A percentile compares a stretch with the other conserved stretches of the same genome.
These are phyloP conservation scores for Nomada hirtipes DNA, from an alignment of 2,888 invertebrate genomes.

Conservation along the genomic window DNA sequence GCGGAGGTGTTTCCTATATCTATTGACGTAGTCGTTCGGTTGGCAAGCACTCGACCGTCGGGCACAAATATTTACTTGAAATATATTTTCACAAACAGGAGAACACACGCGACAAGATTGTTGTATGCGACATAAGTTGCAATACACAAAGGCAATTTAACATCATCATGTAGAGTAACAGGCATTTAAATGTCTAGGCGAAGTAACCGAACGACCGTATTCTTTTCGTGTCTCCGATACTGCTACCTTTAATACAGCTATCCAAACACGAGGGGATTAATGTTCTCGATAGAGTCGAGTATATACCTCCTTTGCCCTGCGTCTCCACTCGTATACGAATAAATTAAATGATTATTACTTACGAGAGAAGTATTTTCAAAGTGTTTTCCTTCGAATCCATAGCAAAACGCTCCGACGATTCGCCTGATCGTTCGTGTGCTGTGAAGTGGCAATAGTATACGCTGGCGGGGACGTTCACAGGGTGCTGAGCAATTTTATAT, in stretches of 20 bases:
- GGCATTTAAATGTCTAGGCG: background rate
- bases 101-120: background rate
- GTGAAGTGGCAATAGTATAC: slow-evolving; percentile 37
- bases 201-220: slow-evolving; percentile 38
- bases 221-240: slow-evolving; percentile 32
- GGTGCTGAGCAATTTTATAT: slow-evolving; percentile 69
- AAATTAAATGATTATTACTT: slow-evolving; percentile 1
- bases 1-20: slow-evolving; percentile 54
- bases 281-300: slow-evolving; percentile 34
- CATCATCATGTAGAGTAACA: background rate
- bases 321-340: slow-evolving; percentile 46
- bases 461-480: slow-evolving; percentile 49
- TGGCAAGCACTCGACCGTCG: background rate
- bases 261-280: slow-evolving; percentile 22
- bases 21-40: slow-evolving; percentile 40
- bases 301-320: slow-evolving; percentile 34
- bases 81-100: background rate
- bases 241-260: slow-evolving; percentile 20
- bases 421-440: background rate
- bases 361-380: slow-evolving; percentile 40
- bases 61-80: background rate
- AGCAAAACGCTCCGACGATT: slow-evolving; percentile 15
- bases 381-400: slow-evolving; percentile 42
- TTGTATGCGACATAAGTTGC: background rate
- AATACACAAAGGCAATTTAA: background rate